phyloP scores from a whole-genome alignment of 2,113 vertebrate genomes.

The Brachyistius frenatus region DNA sequence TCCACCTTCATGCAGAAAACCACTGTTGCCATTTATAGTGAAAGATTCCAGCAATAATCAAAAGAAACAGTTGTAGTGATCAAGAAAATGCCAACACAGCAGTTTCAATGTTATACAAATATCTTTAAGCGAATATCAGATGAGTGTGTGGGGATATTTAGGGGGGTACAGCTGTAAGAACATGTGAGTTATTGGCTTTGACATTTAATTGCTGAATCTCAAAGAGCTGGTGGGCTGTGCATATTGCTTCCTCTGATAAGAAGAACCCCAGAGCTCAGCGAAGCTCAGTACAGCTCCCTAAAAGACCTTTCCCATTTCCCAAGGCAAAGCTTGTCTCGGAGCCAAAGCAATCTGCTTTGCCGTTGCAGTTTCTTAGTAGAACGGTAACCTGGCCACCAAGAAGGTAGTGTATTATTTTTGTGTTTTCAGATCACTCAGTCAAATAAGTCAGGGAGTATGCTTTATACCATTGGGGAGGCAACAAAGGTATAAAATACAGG shows the following conservation, averaged over 20 bases:
- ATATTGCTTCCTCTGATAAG: constrained; percentile 67
- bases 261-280: constrained; percentile 43
- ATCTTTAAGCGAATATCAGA: constrained; percentile 33
- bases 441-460: constrained; percentile 33
- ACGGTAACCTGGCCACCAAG: constrained; percentile 38
- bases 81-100: constrained; percentile 52
- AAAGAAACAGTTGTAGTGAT: constrained; percentile 47
- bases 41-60: constrained; percentile 56
- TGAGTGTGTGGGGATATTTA: constrained; percentile 40
- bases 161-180: constrained; percentile 32
- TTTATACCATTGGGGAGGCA: constrained; percentile 35
- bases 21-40: constrained; percentile 9
- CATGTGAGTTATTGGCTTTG: constrained; percentile 46
- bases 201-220: constrained; percentile 67
- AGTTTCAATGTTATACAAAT: constrained; percentile 52
- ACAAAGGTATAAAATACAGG: constrained; percentile 5
- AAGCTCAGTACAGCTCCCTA: constrained; percentile 28
- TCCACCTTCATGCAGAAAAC: constrained; percentile 5
- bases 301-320: constrained; percentile 65
- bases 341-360: constrained; percentile 65
- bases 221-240: constrained; percentile 55
- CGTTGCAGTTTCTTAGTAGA: constrained; percentile 53
- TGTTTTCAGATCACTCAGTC: constrained; percentile 47
- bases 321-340: constrained; percentile 48
- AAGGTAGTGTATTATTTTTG: constrained; percentile 27